Percentiles rank a stretch among this genome's conserved stretches.
phyloP scores from a whole-genome alignment of 2,888 invertebrate genomes.

The Platycheirus rosarum region DNA sequence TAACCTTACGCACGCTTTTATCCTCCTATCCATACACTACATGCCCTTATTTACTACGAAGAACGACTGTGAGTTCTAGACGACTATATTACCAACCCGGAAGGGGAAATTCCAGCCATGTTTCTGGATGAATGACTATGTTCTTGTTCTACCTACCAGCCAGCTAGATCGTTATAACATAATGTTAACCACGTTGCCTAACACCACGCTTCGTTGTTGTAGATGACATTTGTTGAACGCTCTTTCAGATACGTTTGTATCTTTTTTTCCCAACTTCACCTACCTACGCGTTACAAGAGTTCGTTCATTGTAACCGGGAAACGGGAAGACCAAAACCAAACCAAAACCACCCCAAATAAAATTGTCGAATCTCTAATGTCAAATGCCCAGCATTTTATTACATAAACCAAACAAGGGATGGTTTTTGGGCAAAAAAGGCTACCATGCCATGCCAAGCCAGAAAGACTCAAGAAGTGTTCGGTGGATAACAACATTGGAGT shows the following conservation, averaged over 20 bases:
- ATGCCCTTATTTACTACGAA: constrained; percentile 53
- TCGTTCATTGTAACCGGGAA: constrained; percentile 40
- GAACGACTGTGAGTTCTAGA: constrained; percentile 1
- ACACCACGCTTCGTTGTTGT: constrained; percentile 32
- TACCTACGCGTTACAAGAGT: constrained; percentile 37
- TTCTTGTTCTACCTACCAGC: constrained; percentile 2
- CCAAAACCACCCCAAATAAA: constrained; percentile 65
- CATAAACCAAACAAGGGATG: constrained; percentile 57
- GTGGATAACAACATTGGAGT: constrained; percentile 62
- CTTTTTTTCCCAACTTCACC: constrained; percentile 6
- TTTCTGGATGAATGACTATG: constrained; percentile 37
- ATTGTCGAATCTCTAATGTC: constrained; percentile 50
- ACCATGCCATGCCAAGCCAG: constrained; percentile 23
- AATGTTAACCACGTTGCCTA: constrained; percentile 49
- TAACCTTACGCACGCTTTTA: constrained; percentile 56
- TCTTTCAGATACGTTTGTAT: constrained; percentile 36
- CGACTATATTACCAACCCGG: constrained; percentile 45
- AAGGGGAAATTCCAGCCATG: constrained; percentile 60
- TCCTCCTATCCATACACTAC: constrained; percentile 15
- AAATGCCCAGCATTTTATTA: constrained; percentile 15
- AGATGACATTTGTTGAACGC: constrained; percentile 66
- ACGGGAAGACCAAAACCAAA: constrained; percentile 7
- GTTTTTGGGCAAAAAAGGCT: constrained; percentile 55
- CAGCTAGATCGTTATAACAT: constrained; percentile 35
- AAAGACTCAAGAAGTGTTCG: constrained; percentile 63